Evolutionary conservation across 1,140 invertebrate species (phyloP).

Genomic region (Drosophila albomicans): DNA sequence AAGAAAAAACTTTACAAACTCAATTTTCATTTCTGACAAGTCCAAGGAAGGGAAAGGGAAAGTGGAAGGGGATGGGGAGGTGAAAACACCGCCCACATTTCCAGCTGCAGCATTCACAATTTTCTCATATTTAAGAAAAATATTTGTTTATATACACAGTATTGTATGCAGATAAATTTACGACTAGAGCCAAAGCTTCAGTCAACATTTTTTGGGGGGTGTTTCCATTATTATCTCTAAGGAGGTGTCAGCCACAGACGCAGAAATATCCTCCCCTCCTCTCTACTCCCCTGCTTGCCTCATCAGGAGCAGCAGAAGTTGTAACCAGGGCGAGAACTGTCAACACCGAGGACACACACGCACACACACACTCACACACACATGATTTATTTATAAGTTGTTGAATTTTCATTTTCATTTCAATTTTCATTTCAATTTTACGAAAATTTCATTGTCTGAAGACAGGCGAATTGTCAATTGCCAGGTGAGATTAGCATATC

Average conservation of each 20-base stretch:
- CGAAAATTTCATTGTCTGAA: slow-evolving; percentile 77
- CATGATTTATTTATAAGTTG: slow-evolving; percentile 70
- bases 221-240: slow-evolving; percentile 57
- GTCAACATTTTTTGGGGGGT: slow-evolving; percentile 31
- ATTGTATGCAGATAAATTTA: slow-evolving; percentile 69
- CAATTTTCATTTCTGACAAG: slow-evolving; percentile 74
- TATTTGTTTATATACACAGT: slow-evolving; percentile 71
- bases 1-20: slow-evolving; percentile 73
- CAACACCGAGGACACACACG: slow-evolving; percentile 38
- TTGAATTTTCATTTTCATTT: slow-evolving; percentile 78
- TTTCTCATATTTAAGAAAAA: slow-evolving; percentile 79
- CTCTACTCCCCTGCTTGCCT: slow-evolving; percentile 13
- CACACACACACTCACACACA: slow-evolving; percentile 12
- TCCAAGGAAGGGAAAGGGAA: slow-evolving; percentile 28
- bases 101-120: slow-evolving; percentile 55
- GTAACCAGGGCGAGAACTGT: slow-evolving; percentile 29
- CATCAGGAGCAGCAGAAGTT: slow-evolving; percentile 5
- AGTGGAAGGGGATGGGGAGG: not conserved
- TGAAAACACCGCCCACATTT: slow-evolving; percentile 58
- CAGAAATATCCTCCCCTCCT: slow-evolving; percentile 1
- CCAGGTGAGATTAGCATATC: slow-evolving; percentile 72
- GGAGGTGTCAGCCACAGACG: slow-evolving; percentile 68
- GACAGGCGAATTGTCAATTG: slow-evolving; percentile 66
- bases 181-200: slow-evolving; percentile 43
- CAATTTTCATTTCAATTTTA: slow-evolving; percentile 64